phyloP scores from a whole-genome alignment of 2,113 vertebrate genomes.

The Gallinago undulata region DNA sequence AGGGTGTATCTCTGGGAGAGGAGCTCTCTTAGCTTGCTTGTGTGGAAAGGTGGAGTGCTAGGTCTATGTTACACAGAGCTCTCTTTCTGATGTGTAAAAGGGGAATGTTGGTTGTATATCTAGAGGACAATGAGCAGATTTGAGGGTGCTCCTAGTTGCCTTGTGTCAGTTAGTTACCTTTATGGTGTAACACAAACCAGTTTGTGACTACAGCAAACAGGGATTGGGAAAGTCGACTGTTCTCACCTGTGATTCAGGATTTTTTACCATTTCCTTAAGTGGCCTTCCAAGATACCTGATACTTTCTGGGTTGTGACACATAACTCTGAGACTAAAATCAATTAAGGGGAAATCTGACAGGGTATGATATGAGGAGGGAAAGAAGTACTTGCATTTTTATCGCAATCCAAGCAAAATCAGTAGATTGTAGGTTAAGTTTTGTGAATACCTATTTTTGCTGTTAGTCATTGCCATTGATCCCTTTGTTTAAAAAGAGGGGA shows the following conservation, averaged over 20 bases:
- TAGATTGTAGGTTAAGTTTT: not conserved
- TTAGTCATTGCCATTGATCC: not conserved
- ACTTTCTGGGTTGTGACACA: not conserved
- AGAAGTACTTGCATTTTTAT: not conserved
- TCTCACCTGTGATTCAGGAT: not conserved
- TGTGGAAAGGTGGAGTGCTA: not conserved
- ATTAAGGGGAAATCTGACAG: not conserved
- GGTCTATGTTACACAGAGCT: not conserved
- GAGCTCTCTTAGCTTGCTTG: not conserved
- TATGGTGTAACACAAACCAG: not conserved
- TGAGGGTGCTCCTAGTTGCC: not conserved
- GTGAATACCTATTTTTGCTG: not conserved
- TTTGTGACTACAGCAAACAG: not conserved
- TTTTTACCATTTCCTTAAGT: not conserved
- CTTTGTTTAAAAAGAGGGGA: not conserved
- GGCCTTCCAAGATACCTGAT: not conserved
- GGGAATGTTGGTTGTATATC: not conserved
- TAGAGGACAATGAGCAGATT: not conserved
- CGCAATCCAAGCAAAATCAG: not conserved
- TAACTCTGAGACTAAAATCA: not conserved
- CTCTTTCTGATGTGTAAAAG: fast-evolving
- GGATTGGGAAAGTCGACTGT: not conserved
- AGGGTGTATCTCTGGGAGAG: not conserved
- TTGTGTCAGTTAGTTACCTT: not conserved
- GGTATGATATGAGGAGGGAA: not conserved